phyloP scores from a whole-genome alignment of 2,113 vertebrate genomes.

The Maccullochella peelii region DNA sequence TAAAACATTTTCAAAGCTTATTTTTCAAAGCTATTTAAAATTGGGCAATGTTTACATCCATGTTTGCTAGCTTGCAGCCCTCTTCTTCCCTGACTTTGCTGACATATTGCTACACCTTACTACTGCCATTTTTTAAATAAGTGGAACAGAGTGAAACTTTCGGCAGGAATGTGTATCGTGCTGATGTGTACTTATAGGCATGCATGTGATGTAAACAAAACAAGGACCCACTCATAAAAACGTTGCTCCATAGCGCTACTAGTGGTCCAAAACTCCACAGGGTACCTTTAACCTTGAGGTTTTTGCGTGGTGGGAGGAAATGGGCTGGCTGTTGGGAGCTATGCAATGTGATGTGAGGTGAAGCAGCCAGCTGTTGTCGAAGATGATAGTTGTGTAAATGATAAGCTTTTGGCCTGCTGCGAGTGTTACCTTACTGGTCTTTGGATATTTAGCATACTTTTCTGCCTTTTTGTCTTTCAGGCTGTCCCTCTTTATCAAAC shows the following conservation, averaged over 20 bases:
- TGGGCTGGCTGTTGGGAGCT: not conserved
- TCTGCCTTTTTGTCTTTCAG: not conserved
- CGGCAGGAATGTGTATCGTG: too few species aligned
- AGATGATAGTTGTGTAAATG: not conserved
- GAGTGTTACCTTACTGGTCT: not conserved
- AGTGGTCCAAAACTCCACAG: not conserved
- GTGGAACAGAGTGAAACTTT: too few species aligned
- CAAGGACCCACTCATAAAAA: not conserved
- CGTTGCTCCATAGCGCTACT: not conserved
- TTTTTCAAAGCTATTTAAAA: too few species aligned
- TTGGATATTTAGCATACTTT: not conserved
- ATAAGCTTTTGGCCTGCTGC: too few species aligned
- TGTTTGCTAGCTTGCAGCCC: not conserved
- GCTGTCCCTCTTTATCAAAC: not conserved
- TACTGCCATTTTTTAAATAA: too few species aligned
- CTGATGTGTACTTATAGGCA: too few species aligned
- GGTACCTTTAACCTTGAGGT: not conserved
- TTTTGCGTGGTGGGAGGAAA: not conserved
- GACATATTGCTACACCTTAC: not conserved
- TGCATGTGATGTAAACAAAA: too few species aligned
- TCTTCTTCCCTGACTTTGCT: not conserved
- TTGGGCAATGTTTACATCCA: too few species aligned
- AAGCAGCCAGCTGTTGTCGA: not conserved
- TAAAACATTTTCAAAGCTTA: too few species aligned
- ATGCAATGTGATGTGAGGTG: not conserved